Base-by-base conservation (phyloP, 2,888 invertebrate genomes). In the Hemistola chrysoprasaria region DNA sequence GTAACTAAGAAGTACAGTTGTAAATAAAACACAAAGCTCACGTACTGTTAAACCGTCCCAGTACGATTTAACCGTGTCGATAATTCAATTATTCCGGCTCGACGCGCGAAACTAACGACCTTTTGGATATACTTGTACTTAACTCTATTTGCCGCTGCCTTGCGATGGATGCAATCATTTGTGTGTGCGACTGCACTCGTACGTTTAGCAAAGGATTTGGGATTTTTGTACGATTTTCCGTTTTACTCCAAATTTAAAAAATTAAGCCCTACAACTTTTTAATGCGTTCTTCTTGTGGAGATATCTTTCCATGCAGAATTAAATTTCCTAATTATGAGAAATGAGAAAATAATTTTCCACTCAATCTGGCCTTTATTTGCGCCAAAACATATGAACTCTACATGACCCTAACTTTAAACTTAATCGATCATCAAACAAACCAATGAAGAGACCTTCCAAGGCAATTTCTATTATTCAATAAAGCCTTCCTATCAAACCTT, bases 1-100 rank as follows among this genome's bases (percentile, higher is more conserved):
- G 4, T 16, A 3, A 16, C 16, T 4, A 4, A 16, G 4, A 16
- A 16, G 16, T 16, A 16, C 16, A 16, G 16, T 16, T 4, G 16
- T 16, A 16, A 16, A 16, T 4, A 35, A 28, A 33, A 9, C 8
- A 24, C 21, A 7, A 9, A 28, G 3, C 11, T 29, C 16, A 24
- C 6, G 22, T 38, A 35, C 46, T 40, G 47, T 37, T 45, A 39
- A 11, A 30, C 10, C n/a, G 11, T 29, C 26, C 30, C 40, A 23
- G 23, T 22, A 35, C 41, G 56, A 48, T 50, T 58, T 70, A 75
- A 66, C 71, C 61, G 63, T 68, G 57, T 66, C 60, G 59, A 75
- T 83, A 82, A 83, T 83, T 80, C 68, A 82, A 83, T 83, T 83
- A 83, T 80, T 73, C 74, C 75, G 75, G 64, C 59, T 64, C 71